A percentile compares a stretch with the other conserved stretches of the same genome.
Conservation (phyloP, 2,113 vertebrate genomes). For the Corythaeola cristata region DNA sequence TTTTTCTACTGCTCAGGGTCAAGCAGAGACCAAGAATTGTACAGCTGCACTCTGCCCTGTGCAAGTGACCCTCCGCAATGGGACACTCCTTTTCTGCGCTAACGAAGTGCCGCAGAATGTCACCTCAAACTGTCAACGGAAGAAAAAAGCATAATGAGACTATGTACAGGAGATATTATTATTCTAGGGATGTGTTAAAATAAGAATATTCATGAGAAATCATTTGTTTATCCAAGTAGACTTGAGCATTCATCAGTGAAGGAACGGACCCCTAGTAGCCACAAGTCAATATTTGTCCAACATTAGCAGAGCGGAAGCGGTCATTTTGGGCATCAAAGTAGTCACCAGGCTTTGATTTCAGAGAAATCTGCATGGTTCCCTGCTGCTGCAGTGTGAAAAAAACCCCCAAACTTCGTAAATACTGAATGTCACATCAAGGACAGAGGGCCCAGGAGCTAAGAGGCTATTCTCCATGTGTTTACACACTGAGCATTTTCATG, state of each 20-base stretch:
- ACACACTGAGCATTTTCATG: background rate
- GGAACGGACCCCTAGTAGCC: background rate
- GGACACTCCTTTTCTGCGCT: background rate
- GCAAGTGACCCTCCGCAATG: background rate
- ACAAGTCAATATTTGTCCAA: slow-evolving; percentile 38
- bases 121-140: background rate
- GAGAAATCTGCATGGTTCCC: background rate
- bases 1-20: background rate
- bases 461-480: background rate
- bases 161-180: background rate
- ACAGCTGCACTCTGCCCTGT: background rate
- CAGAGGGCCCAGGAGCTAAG: background rate
- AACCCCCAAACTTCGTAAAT: background rate
- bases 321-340: background rate
- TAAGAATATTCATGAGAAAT: slow-evolving; percentile 54
- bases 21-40: background rate
- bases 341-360: background rate
- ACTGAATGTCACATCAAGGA: slow-evolving; percentile 10
- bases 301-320: background rate
- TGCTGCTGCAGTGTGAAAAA: background rate
- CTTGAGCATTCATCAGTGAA: slow-evolving; percentile 36
- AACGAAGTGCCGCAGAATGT: background rate
- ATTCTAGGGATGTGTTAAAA: slow-evolving; percentile 5
- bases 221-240: slow-evolving; percentile 63
- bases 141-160: background rate